Evolutionary conservation across 2,113 vertebrate genomes (phyloP), one percentile per base, ranked within the genome.

Genomic region (Catharus fuscescens): DNA sequence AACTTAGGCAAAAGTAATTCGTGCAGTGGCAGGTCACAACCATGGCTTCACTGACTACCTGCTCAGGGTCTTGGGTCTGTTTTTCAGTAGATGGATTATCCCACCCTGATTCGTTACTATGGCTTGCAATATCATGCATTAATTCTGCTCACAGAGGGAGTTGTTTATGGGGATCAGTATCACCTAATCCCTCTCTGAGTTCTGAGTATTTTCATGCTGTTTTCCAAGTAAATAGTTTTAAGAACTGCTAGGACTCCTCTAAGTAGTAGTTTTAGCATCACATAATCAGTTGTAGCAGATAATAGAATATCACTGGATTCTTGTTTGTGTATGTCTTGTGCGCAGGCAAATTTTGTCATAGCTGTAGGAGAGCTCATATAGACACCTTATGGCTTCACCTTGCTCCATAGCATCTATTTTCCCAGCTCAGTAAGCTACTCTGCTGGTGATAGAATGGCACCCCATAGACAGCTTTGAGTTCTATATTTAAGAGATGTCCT

Each of bases 21-120:
- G 10, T 29, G 20, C 2, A 8, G 34, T 19, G 61, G 17, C 6
- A 59, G 13, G 21, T 59, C 16, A 29, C 18, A 29, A 18, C 4
- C 20, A 36, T 7, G 0, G 0, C 31, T 21, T 50, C 19, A 50
- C 14, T 76, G 61, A 31, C 20, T 14, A 6, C 18, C 19, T 44
- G 10, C 28, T 52, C 15, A 31, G 31, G 11, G 10, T 50, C 26
- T 59, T 31, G 31, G 5, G 20, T 57, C 13, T 50, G 34, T 50
- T 77, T 66, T 44, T 20, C 38, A 24, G 12, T 12, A 38, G 38
- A 20, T 36, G 12, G 36, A 32, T 60, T 59, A 6, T 52, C 45
- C n/a, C 1, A 0, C 3, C 28, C 26, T 18, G 15, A 45, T 60
- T 60, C 18, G 28, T 29, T 12, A 9, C 2, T 2, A 4, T n/a